These are phyloP conservation scores for Myxocyprinus asiaticus DNA, from an alignment of 2,113 vertebrate species.

Conservation along the genomic window DNA sequence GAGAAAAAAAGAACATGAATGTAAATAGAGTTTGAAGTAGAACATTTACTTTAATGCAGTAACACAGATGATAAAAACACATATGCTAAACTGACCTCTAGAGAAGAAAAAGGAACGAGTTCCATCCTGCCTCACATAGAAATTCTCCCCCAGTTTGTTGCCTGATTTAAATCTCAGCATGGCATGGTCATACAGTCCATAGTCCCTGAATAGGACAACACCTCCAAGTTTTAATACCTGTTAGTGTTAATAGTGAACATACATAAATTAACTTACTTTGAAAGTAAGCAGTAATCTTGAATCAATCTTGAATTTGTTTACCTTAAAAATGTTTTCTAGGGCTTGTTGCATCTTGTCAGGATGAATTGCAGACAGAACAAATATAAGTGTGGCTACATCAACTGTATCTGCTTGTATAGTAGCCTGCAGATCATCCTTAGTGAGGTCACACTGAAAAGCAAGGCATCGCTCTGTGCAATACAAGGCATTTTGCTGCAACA, in stretches of 20 bases:
- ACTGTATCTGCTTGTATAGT: constrained; percentile 80
- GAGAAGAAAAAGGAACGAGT: constrained; percentile 95
- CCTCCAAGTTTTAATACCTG: constrained; percentile 91
- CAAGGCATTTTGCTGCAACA: constrained; percentile 82
- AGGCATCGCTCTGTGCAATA: constrained; percentile 82
- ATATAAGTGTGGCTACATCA: constrained; percentile 87
- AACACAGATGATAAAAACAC: background rate
- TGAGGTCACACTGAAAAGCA: constrained; percentile 94
- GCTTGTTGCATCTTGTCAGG: constrained; percentile 91
- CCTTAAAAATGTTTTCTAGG: constrained; percentile 85
- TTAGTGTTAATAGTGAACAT: constrained; percentile 16
- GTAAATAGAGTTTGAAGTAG: background rate
- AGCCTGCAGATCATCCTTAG: constrained; percentile 83
- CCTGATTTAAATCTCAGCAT: constrained; percentile 93
- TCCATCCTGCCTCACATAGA: constrained; percentile 95
- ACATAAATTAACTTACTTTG: background rate
- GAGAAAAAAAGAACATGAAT: background rate
- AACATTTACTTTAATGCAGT: background rate
- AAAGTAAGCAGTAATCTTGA: too few relatives aligned
- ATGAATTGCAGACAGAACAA: constrained; percentile 93
- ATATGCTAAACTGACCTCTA: constrained; percentile 75
- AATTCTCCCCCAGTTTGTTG: constrained; percentile 91
- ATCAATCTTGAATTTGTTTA: constrained; percentile 48
- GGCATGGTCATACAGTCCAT: constrained; percentile 90
- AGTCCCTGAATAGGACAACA: constrained; percentile 89